Percentiles rank a stretch among this genome's conserved stretches.
Conservation (phyloP, 2,888 invertebrate genomes). For the Mesorhabditis spiculigera region DNA sequence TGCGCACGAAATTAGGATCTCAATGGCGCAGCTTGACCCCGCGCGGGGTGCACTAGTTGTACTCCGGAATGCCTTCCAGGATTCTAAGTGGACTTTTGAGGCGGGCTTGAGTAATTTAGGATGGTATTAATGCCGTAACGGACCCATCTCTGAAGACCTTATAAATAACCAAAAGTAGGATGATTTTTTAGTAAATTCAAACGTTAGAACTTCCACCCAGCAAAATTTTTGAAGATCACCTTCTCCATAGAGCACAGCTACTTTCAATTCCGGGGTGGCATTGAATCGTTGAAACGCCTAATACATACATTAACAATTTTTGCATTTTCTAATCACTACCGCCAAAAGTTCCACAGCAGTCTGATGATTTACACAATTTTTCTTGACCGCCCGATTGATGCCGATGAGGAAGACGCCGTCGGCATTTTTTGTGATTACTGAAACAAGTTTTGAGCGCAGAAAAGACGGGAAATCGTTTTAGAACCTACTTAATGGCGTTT, state of each 20-base stretch:
- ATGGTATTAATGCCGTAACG: neutral
- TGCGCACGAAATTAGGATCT: no score
- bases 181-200: no score
- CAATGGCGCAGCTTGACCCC: no score
- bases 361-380: slow-evolving; percentile 76
- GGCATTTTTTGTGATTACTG: slow-evolving; percentile 13
- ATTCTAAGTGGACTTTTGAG: no score
- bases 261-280: slow-evolving; percentile 70
- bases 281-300: slow-evolving; percentile 76
- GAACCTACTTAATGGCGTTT: no score
- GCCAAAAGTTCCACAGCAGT: slow-evolving; percentile 65
- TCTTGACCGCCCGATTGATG: slow-evolving; percentile 79
- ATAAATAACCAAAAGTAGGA: neutral
- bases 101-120: no score
- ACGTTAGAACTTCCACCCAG: no score
- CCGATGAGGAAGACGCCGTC: slow-evolving; percentile 65
- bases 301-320: neutral
- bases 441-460: slow-evolving; percentile 3
- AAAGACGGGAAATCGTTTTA: no score
- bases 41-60: no score
- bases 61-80: no score
- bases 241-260: slow-evolving; percentile 77
- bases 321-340: neutral
- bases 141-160: neutral
- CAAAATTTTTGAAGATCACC: slow-evolving; percentile 17